phyloP scores from a whole-genome alignment of 2,888 invertebrate species.

The Pandemis heparana region DNA sequence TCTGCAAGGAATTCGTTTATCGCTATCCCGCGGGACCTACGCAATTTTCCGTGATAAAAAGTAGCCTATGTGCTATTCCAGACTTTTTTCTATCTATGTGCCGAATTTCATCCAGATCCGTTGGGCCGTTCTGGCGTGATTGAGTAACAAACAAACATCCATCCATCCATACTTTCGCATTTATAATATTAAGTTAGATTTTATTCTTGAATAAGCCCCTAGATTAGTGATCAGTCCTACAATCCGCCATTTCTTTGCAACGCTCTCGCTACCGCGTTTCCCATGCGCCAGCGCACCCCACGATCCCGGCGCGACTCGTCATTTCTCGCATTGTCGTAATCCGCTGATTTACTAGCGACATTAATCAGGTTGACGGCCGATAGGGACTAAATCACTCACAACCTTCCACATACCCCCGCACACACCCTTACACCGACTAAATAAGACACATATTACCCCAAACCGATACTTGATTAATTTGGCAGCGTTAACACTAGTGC shows the following conservation, averaged over 20 bases:
- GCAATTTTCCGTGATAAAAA: no score
- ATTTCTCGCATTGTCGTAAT: slow-evolving; percentile 86
- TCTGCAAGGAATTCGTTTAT: no score
- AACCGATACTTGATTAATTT: slow-evolving; percentile 48
- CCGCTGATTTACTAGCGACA: slow-evolving; percentile 85
- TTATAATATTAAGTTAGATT: not conserved
- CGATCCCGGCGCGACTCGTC: slow-evolving; percentile 84
- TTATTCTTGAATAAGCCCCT: no score
- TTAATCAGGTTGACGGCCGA: slow-evolving; percentile 86
- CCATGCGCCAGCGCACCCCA: slow-evolving; percentile 53
- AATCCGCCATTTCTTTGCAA: no score
- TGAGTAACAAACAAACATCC: no score
- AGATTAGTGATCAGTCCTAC: no score
- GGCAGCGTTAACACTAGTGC: slow-evolving; percentile 75
- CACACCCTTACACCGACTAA: slow-evolving; percentile 55
- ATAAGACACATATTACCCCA: slow-evolving; percentile 58
- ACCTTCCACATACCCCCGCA: slow-evolving; percentile 61
- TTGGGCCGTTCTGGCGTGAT: no score
- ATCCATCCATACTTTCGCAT: no score
- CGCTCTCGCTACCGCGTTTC: slow-evolving; percentile 54
- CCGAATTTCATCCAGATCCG: no score
- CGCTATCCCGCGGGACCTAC: no score
- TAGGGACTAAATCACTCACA: slow-evolving; percentile 83
- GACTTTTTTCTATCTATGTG: no score
- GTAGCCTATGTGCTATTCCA: no score